Percentiles rank a stretch among this genome's conserved stretches.
Evolutionary conservation across 2,888 invertebrate genomes (phyloP).

Genomic region (Macroteleia sp.): DNA sequence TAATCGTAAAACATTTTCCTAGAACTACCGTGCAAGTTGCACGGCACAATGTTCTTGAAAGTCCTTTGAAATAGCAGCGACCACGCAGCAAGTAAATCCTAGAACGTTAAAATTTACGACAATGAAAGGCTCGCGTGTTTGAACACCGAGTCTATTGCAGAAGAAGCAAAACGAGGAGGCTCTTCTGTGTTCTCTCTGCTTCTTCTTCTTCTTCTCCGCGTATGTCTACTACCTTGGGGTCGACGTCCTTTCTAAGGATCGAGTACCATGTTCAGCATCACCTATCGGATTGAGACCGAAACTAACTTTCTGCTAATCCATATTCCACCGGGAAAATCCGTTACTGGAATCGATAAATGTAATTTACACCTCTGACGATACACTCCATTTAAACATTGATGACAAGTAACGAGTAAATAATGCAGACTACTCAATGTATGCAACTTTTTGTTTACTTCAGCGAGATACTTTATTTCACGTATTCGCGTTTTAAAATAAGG

Average conservation of each 20-base stretch:
- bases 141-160: conserved; percentile 57
- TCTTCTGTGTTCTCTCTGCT: conserved; percentile 62
- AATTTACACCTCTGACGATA: conserved; percentile 29
- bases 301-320: conserved; percentile 73
- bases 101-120: conserved; percentile 70
- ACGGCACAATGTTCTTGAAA: conserved; percentile 26
- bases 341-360: conserved; percentile 67
- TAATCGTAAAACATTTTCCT: conserved; percentile 54
- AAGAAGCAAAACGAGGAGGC: conserved; percentile 63
- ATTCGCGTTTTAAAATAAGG: no score
- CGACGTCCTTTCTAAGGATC: conserved; percentile 80
- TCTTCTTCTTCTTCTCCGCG: conserved; percentile 57
- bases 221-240: conserved; percentile 71
- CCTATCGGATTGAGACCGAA: conserved; percentile 79
- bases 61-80: conserved; percentile 46
- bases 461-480: not conserved
- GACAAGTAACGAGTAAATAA: conserved; percentile 38
- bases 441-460: conserved; percentile 2
- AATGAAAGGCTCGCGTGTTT: conserved; percentile 72
- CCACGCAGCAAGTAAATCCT: conserved; percentile 58
- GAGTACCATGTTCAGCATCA: conserved; percentile 79
- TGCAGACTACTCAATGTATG: not conserved
- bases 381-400: conserved; percentile 28
- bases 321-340: conserved; percentile 76
- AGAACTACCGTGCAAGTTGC: conserved; percentile 50